Evolutionary conservation across 2,797 vertebrate genomes (phyloP), one percentile per base, ranked within the genome.

Genomic region (Urophycis tenuis): DNA sequence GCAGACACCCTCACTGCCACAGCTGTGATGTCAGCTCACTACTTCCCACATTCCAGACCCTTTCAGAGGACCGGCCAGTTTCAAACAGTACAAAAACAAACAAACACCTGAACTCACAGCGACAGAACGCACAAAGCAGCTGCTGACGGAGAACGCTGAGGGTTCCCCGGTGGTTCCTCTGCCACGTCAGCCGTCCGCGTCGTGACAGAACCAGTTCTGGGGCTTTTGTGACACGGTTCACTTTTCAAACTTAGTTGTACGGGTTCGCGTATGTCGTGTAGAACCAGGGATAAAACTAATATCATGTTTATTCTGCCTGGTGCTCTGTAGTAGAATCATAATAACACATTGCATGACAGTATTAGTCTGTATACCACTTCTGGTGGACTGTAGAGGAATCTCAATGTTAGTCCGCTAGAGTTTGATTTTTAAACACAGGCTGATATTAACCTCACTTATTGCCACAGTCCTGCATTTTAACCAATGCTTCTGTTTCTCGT

Each of bases 311-410:
- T 67, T 29, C 60, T 29, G 10, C 60, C 15, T 67, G n/a, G 29
- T 67, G 60, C 60, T 67, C 60, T 29, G 60, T 29, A 67, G n/a
- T 67, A 29, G 60, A 29, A 29, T 67, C 60, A 67, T 29, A 29
- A 67, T 29, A 67, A 67, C 60, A 67, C 60, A 67, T 67, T 67
- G 60, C 60, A 67, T 67, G 60, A 67, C 25, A 67, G 60, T 29
- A 29, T 60, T 60, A 60, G 29, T 67, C 60, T 29, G 60, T 67
- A n/a, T 67, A 67, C 29, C 60, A 67, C n/a, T 67, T 67, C 29
- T 2, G 60, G 60, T 29, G 60, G 29, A 67, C 60, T 29, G 25
- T 67, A 67, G 60, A 67, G 60, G 60, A 67, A 29, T 67, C 25
- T 67, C 60, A 67, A 67, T 67, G 29, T 25, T 67, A 67, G 60